Conservation (phyloP, 2,797 vertebrate genomes). For the Holocentrus rufus region DNA sequence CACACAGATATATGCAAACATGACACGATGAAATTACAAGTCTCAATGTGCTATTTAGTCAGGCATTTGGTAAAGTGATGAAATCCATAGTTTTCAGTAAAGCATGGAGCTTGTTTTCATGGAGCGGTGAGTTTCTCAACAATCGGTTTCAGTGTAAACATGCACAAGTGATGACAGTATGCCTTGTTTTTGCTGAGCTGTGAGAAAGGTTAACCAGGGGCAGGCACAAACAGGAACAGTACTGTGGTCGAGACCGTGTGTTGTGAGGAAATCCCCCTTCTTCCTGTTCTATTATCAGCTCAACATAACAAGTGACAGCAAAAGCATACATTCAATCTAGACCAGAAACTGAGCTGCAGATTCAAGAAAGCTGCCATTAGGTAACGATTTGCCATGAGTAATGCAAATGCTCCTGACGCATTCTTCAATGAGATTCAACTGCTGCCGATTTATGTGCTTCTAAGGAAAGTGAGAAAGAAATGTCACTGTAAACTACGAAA, state of each 20-base stretch:
- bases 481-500: constrained; percentile 3
- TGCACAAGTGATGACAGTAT: constrained; percentile 31
- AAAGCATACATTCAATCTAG: constrained; percentile 23
- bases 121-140: constrained; percentile 23
- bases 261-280: constrained; percentile 47
- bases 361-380: constrained; percentile 34
- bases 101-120: constrained; percentile 37
- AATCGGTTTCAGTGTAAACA: constrained; percentile 42
- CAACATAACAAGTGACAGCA: constrained; percentile 34
- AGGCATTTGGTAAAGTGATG: constrained; percentile 24
- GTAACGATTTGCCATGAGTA: constrained; percentile 7
- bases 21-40: constrained; percentile 48
- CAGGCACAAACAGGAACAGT: constrained; percentile 48
- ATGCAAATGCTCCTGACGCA: constrained; percentile 2
- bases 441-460: constrained; percentile 1
- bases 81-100: background rate
- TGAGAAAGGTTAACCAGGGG: constrained; percentile 41
- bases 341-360: constrained; percentile 20
- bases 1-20: constrained; percentile 56
- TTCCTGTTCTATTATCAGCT: constrained; percentile 58
- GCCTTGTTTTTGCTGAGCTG: constrained; percentile 56
- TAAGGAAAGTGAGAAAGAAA: constrained; percentile 5
- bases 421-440: constrained; percentile 12
- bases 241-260: constrained; percentile 4
- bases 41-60: constrained; percentile 43